Evolutionary conservation across 2,888 invertebrate species (phyloP), one percentile per base, ranked within the genome.

Genomic region (Apeira syringaria): DNA sequence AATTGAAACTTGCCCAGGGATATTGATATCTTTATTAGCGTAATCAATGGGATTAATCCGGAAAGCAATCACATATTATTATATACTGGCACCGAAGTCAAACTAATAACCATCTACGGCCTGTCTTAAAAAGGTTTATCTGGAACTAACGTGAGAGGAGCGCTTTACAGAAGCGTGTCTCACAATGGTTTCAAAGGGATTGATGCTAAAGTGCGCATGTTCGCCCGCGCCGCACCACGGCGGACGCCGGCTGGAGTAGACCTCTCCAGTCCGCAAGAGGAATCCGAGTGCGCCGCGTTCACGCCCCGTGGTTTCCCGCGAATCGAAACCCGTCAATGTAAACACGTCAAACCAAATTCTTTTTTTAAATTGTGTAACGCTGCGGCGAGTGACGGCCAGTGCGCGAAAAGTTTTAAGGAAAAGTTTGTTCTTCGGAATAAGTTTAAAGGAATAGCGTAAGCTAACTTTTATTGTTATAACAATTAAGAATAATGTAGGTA

Each of bases 141-240:
- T 75, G 64, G 62, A 64, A 68, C 70, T 78, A 79, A 81, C 79
- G 72, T 74, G 71, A 64, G 64, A 73, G 67, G 61, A 64, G 47
- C 66, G 68, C 69, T 75, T 82, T 74, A 75, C 73, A 73, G 76
- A 69, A 76, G 73, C 74, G 70, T 72, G 66, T 74, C 71, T 70
- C 68, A 83, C 78, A 80, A 77, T 77, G 74, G 75, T 74, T 71
- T 67, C 62, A 74, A 71, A 71, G 72, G 63, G 71, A 72, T 68
- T 67, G 73, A 71, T 64, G 61, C 62, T 66, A 67, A 46, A 82
- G 76, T 83, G 86, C 86, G 86, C 87, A 86, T 87, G 86, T 70
- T 60, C 82, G 61, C 53, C 51, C 64, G 66, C 77, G 76, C 74
- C 68, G 71, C 66, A 64, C 69, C 68, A 61, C 64, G 62, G 40